These are phyloP conservation scores for Aldrovandia affinis DNA, from an alignment of 2,797 vertebrate species.

Conservation along the genomic window DNA sequence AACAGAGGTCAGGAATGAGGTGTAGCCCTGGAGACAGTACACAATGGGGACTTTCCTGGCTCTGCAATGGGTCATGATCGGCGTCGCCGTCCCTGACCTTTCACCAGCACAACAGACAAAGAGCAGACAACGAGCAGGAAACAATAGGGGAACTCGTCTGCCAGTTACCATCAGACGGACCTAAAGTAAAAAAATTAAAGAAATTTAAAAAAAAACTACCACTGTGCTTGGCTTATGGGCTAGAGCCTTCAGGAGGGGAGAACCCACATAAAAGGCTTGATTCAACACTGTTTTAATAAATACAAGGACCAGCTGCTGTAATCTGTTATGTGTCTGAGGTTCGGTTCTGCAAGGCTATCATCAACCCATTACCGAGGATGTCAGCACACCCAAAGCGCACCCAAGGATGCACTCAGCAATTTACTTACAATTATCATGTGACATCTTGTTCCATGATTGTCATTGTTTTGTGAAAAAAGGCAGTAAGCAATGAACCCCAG, in stretches of 20 bases:
- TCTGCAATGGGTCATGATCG: not conserved
- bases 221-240: not conserved
- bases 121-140: not conserved
- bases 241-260: not conserved
- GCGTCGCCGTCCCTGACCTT: not conserved
- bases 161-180: not conserved
- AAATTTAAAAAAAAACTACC: too few relatives aligned
- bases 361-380: not conserved
- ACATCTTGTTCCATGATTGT: not conserved
- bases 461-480: not conserved
- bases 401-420: too few relatives aligned
- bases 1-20: constrained; percentile 12
- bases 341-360: not conserved
- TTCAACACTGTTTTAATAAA: not conserved
- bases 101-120: constrained; percentile 5
- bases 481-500: not conserved
- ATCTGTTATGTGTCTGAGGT: not conserved
- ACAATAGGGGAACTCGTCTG: constrained; percentile 3
- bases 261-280: not conserved
- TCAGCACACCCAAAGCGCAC: too few relatives aligned
- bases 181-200: not conserved
- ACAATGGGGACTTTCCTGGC: constrained; percentile 18
- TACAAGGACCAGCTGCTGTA: not conserved
- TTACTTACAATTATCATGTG: not conserved
- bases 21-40: not conserved